Evolutionary conservation across 2,888 invertebrate genomes (phyloP), one percentile per base, ranked within the genome.

Genomic region (Malachius bipustulatus): DNA sequence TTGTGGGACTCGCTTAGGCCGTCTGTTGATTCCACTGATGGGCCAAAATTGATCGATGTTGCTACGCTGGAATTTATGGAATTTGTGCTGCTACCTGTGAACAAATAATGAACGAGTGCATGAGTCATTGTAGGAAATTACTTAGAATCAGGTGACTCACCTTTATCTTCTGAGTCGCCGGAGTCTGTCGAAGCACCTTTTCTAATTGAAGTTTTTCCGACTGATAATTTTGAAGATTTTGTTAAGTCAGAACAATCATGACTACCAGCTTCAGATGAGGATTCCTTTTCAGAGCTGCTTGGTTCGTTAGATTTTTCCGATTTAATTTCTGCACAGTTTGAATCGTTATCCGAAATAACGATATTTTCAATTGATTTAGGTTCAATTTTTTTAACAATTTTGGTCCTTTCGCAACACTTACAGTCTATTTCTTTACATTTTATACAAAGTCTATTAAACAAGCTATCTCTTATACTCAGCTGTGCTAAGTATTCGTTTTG

Each of bases 1-100:
- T 54, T 58, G 30, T 54, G 51, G 10, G 70, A 71, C 34, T 28
- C 29, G 30, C 36, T 36, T 6, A 68, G 73, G 14, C 75, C 67
- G 42, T 78, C 77, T 47, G 74, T 75, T 0, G 77, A 79, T 49
- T 79, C 78, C 6, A 77, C 69, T 0, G 78, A 79, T 42, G 75
- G 72, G 0, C 74, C 73, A 2, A 73, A 71, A 51, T 72, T 71
- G 29, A 75, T 57, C 4, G 74, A 74, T 1, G 70, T 71, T 27
- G 71, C 62, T 40, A 71, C 70, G 42, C 71, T 73, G 2, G 70
- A 71, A 40, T 70, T 66, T 38, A 71, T 59, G 8, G 72, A 73
- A 47, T 72, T 70, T 10, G 70, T 63, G 44, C 70, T 71, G 38
- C 70, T 73, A 24, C 51, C 64, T 53, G 40, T 3, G 41, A 36